phyloP scores from a whole-genome alignment of 2,888 invertebrate genomes.

The Apamea sordens region DNA sequence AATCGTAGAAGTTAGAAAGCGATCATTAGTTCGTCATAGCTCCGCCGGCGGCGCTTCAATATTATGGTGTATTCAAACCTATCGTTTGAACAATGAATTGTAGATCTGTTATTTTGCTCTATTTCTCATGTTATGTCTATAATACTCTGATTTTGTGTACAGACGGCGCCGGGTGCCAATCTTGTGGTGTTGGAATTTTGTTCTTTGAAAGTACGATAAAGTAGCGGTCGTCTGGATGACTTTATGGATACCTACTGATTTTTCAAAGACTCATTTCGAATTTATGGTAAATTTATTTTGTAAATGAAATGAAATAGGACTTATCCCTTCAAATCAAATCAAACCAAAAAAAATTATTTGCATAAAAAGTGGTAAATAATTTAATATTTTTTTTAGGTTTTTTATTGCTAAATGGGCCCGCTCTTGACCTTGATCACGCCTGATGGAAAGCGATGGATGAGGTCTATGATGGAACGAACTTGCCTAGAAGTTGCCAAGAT shows the following conservation, averaged over 20 bases:
- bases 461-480: no score
- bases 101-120: slow-evolving; percentile 69
- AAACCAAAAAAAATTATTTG: no score
- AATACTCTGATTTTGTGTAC: slow-evolving; percentile 47
- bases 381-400: no score
- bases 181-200: slow-evolving; percentile 3
- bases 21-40: slow-evolving; percentile 74
- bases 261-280: neutral
- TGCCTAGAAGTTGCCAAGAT: no score
- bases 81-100: slow-evolving; percentile 82
- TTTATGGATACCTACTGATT: neutral
- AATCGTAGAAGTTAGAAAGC: slow-evolving; percentile 56
- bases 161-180: slow-evolving; percentile 20
- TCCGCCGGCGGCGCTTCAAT: slow-evolving; percentile 75
- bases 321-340: neutral
- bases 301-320: neutral
- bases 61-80: slow-evolving; percentile 77
- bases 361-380: no score
- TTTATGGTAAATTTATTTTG: neutral
- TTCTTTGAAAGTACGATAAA: neutral
- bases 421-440: no score
- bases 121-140: slow-evolving; percentile 67
- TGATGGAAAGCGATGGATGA: no score
- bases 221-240: neutral
- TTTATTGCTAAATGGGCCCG: no score